Percentiles rank a stretch among this genome's conserved stretches.
Conservation (phyloP, 2,797 vertebrate genomes). For the Scomberomorus guttatus region DNA sequence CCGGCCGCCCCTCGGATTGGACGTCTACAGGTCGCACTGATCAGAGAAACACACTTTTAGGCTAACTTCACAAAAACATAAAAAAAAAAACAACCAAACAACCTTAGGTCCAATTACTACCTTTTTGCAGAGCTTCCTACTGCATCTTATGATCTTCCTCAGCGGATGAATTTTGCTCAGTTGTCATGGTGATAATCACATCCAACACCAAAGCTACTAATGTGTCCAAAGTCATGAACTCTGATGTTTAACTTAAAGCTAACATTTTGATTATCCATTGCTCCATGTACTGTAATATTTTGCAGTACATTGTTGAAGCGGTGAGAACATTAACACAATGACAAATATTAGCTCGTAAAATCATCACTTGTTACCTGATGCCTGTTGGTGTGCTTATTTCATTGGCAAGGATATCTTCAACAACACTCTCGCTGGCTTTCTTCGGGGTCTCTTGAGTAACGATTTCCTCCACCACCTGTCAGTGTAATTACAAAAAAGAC, state of each 20-base stretch:
- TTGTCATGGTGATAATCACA: background rate
- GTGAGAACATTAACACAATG: background rate
- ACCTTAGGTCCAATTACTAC: too few species aligned
- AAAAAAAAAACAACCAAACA: background rate
- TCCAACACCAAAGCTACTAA: background rate
- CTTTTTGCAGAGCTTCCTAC: background rate
- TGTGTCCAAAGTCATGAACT: too few species aligned
- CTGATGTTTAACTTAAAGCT: too few species aligned
- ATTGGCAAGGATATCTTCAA: slow-evolving; percentile 95
- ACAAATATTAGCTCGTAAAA: background rate
- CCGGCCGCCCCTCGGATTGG: slow-evolving; percentile 95
- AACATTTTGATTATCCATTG: too few species aligned
- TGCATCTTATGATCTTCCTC: background rate
- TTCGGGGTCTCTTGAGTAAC: slow-evolving; percentile 80
- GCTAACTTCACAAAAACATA: background rate
- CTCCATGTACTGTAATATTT: too few species aligned
- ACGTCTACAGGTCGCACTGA: slow-evolving; percentile 93
- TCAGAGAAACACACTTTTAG: background rate
- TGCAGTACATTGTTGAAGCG: background rate
- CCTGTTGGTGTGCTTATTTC: slow-evolving; percentile 93
- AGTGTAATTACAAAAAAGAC: background rate
- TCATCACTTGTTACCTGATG: slow-evolving; percentile 87
- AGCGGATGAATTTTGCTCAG: background rate
- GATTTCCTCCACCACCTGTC: slow-evolving; percentile 87
- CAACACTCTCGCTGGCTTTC: slow-evolving; percentile 89